Conservation (phyloP, 1,140 invertebrate species). For the Lethrus apterus region DNA sequence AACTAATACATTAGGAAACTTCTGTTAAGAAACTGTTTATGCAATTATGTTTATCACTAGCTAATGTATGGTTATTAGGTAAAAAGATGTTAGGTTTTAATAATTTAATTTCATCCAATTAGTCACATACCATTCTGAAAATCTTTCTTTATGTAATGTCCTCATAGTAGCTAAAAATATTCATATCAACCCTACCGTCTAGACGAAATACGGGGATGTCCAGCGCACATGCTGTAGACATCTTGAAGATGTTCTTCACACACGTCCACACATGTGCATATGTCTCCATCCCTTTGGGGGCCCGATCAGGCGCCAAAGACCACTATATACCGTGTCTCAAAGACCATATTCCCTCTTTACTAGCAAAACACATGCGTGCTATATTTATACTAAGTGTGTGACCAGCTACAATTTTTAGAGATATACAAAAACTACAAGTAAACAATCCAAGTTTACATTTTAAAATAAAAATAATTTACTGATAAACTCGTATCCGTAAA, state of each 20-base stretch:
- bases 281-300: conserved; percentile 23
- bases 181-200: conserved; percentile 30
- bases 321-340: conserved; percentile 15
- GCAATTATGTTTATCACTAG: no score
- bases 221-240: conserved; percentile 29
- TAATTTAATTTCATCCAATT: no score
- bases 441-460: no score
- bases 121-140: no score
- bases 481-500: no score
- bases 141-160: no score
- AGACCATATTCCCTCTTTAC: background rate
- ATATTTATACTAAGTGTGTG: conserved; percentile 32
- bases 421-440: conserved; percentile 32
- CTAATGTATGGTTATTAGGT: no score
- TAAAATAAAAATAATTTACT: no score
- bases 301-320: conserved; percentile 7
- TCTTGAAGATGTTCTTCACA: conserved; percentile 38
- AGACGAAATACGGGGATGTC: conserved; percentile 27
- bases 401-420: conserved; percentile 31
- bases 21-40: no score
- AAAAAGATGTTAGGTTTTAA: no score
- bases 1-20: no score
- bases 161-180: conserved; percentile 36
- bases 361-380: conserved; percentile 29
- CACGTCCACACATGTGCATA: conserved; percentile 32